These are phyloP conservation scores for Luperina testacea DNA, from an alignment of 2,888 invertebrate genomes.

Conservation along the genomic window DNA sequence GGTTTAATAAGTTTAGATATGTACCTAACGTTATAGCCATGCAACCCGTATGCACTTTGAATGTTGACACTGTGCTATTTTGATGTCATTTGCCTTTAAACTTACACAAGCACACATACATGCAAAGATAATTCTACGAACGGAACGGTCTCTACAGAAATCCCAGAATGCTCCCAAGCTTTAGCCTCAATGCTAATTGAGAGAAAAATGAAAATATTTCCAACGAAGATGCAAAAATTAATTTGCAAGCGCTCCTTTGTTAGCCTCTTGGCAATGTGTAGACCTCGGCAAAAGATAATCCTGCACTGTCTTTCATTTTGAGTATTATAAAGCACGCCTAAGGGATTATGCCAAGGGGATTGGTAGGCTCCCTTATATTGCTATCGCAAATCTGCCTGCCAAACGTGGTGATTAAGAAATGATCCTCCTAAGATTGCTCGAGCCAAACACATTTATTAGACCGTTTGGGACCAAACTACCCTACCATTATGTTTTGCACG, in stretches of 20 bases:
- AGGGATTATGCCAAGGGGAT: slow-evolving; percentile 46
- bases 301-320: slow-evolving; percentile 43
- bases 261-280: slow-evolving; percentile 36
- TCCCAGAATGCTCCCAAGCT: neutral
- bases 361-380: slow-evolving; percentile 31
- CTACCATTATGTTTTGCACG: slow-evolving; percentile 7
- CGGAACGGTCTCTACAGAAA: neutral
- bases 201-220: slow-evolving; percentile 1
- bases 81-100: slow-evolving; percentile 10
- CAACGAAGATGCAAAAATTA: slow-evolving; percentile 23
- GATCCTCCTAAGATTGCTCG: slow-evolving; percentile 28
- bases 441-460: slow-evolving; percentile 19
- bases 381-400: slow-evolving; percentile 43
- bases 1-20: slow-evolving; percentile 20
- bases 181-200: slow-evolving; percentile 19
- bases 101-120: neutral
- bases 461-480: slow-evolving; percentile 23
- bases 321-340: slow-evolving; percentile 59
- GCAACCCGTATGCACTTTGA: slow-evolving; percentile 22
- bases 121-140: neutral
- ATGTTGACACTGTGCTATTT: slow-evolving; percentile 14
- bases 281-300: slow-evolving; percentile 50
- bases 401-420: slow-evolving; percentile 46
- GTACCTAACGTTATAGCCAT: neutral
- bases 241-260: slow-evolving; percentile 37